These are phyloP conservation scores for Andrena minutula DNA, from an alignment of 2,888 invertebrate genomes.

Conservation along the genomic window DNA sequence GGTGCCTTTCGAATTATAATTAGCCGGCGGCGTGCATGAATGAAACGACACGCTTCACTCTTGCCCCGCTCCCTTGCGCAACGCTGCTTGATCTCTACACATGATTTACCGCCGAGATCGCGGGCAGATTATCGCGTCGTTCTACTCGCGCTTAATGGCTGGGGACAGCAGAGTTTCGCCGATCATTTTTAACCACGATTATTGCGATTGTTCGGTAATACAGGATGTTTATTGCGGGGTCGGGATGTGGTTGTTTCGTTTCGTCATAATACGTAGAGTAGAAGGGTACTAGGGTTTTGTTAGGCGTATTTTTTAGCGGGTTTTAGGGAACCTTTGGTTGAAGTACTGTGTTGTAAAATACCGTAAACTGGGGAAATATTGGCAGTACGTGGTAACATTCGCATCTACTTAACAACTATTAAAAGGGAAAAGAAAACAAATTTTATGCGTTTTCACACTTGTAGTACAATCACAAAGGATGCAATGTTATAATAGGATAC, in stretches of 20 bases:
- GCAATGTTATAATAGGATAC: too few relatives aligned
- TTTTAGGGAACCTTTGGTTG: too few relatives aligned
- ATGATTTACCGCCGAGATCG: slow-evolving; percentile 66
- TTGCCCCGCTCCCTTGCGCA: slow-evolving; percentile 42
- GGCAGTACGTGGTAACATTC: too few relatives aligned
- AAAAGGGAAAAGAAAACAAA: too few relatives aligned
- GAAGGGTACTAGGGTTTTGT: too few relatives aligned
- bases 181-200: slow-evolving; percentile 39
- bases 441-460: too few relatives aligned
- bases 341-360: too few relatives aligned
- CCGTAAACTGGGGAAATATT: too few relatives aligned
- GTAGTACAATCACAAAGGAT: too few relatives aligned
- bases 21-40: slow-evolving; percentile 68
- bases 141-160: slow-evolving; percentile 25
- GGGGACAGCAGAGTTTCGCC: slow-evolving; percentile 22
- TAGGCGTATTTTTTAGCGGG: too few relatives aligned
- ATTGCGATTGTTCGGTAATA: slow-evolving; percentile 26
- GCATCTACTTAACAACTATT: too few relatives aligned
- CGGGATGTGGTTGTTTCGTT: background rate
- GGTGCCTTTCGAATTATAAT: slow-evolving; percentile 71
- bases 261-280: background rate
- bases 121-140: slow-evolving; percentile 58
- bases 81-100: slow-evolving; percentile 44
- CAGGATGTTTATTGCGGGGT: background rate
- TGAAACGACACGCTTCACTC: slow-evolving; percentile 61